Percentiles rank a stretch among this genome's conserved stretches.
Evolutionary conservation across 2,888 invertebrate species (phyloP).

Genomic region (Balanococcus diminutus): DNA sequence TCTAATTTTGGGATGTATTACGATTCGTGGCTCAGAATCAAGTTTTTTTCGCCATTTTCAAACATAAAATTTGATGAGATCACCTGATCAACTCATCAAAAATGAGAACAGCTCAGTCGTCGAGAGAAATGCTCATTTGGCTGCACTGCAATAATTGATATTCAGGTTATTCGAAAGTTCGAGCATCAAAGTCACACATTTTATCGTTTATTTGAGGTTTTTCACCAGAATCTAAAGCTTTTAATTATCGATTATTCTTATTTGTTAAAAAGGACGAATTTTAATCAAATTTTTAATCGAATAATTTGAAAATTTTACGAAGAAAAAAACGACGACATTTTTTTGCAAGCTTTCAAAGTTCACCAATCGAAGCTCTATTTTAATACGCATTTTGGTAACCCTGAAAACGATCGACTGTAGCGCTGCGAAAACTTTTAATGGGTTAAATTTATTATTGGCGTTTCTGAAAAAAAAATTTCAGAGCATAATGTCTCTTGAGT

Average conservation of each 20-base stretch:
- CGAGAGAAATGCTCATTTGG: not conserved
- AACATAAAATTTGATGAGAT: too few relatives aligned
- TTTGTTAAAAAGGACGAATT: too few relatives aligned
- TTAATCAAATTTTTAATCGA: not conserved
- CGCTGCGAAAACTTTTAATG: conserved; percentile 11
- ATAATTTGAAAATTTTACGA: not conserved
- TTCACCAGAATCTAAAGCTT: too few relatives aligned
- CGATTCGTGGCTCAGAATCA: not conserved
- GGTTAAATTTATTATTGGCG: conserved; percentile 36
- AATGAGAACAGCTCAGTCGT: not conserved
- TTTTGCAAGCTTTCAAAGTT: not conserved
- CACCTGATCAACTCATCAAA: not conserved
- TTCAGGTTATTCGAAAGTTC: not conserved
- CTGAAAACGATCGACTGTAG: conserved; percentile 12
- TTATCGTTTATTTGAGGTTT: not conserved
- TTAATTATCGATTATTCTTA: too few relatives aligned
- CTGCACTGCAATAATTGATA: not conserved
- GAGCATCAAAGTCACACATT: not conserved
- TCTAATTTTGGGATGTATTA: too few relatives aligned
- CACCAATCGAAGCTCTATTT: not conserved
- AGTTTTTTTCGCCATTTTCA: not conserved
- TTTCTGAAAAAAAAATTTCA: conserved; percentile 27
- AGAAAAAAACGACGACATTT: not conserved
- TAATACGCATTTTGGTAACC: not conserved
- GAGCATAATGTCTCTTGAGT: conserved; percentile 38